Conservation (phyloP, 2,113 vertebrate species). For the Pachypanchax playfairii region DNA sequence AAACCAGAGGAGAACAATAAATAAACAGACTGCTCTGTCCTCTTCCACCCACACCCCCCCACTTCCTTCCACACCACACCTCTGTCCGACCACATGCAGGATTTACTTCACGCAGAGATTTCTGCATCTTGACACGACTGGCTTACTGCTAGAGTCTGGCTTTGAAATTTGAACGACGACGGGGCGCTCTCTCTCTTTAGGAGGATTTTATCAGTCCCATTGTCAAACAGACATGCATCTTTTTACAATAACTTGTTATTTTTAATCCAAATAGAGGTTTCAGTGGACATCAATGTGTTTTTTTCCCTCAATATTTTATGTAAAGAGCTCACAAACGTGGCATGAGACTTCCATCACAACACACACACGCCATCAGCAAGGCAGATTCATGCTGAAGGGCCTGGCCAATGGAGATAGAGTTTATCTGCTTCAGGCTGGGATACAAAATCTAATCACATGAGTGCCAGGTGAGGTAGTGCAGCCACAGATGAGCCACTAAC, state of each 20-base stretch:
- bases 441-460: conserved; percentile 77
- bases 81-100: conserved; percentile 12
- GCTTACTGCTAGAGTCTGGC: conserved; percentile 9
- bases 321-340: conserved; percentile 48
- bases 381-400: conserved; percentile 71
- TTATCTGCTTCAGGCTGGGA: conserved; percentile 74
- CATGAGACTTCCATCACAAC: conserved; percentile 50
- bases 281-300: conserved; percentile 38
- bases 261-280: conserved; percentile 39
- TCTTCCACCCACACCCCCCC: conserved; percentile 14
- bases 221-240: conserved; percentile 22
- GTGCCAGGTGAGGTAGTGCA: conserved; percentile 77
- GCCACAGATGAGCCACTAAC: conserved; percentile 69
- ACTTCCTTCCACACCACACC: conserved; percentile 21
- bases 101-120: conserved; percentile 20
- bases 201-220: conserved; percentile 30
- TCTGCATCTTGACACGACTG: conserved; percentile 11
- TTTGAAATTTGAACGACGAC: conserved; percentile 1
- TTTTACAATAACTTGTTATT: conserved; percentile 25
- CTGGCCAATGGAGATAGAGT: conserved; percentile 79
- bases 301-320: conserved; percentile 49
- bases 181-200: conserved; percentile 25
- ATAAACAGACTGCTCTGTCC: conserved; percentile 72
- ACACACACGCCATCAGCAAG: conserved; percentile 53
- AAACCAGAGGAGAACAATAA: conserved; percentile 78